Evolutionary conservation across 2,113 vertebrate genomes (phyloP), one percentile per base, ranked within the genome.

Genomic region (Morphnarchus princeps): DNA sequence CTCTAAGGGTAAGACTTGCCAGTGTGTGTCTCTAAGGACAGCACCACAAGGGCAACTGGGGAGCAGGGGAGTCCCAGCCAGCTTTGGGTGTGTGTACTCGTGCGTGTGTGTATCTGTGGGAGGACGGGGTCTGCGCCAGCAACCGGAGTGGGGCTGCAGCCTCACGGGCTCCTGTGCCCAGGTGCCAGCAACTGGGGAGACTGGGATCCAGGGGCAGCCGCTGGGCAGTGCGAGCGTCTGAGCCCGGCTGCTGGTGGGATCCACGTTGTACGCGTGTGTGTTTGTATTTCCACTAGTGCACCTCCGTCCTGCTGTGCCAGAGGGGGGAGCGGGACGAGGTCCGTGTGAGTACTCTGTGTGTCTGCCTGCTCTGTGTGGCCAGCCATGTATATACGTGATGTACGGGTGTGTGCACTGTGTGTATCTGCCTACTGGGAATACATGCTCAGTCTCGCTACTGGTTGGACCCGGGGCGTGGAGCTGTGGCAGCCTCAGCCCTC

Each of bases 111-210:
- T 28, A 10, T 34, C 5, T 45, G 9, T 31, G 26, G 4, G 34
- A 34, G 16, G 10, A 40, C 3, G 10, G 74, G 25, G 3, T 59
- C 55, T 87, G 45, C 65, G 54, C 42, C 52, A 42, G 26, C n/a
- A 55, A 15, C 42, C 42, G 20, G 36, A 36, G 14, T 2, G 16
- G 22, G 24, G 19, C 47, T 58, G 34, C 70, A 63, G 58, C 26
- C 17, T 21, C 38, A 13, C 31, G 38, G 11, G 3, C 24, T 79
- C 0, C 0, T 13, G 1, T 1, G 13, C n/a, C 21, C 40, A 40
- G 21, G n/a, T 55, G 71, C 22, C 38, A 83, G 18, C 57, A 67
- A 2, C 14, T 17, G 12, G 15, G 36, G 19, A 84, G 22, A 36
- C n/a, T 61, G 57, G 34, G 16, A 90, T 47, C 24, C 40, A 45